Base-by-base conservation (phyloP, 2,888 invertebrate species). In the Drosophila meridionalis region DNA sequence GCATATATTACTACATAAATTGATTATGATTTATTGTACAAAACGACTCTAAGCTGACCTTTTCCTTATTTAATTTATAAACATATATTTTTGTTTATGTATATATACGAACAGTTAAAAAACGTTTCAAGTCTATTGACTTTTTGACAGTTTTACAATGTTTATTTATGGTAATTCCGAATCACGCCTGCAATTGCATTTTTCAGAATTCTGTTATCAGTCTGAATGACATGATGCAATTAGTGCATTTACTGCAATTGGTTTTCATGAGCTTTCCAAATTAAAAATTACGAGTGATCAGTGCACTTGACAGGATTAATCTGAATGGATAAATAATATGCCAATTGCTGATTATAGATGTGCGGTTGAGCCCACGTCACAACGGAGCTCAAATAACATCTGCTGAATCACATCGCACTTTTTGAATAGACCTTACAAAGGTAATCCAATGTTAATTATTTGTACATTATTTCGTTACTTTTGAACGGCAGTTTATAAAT, bases 261-360 rank as follows among this genome's bases (percentile, higher is more conserved):
- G 32, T 20, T 32, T 32, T n/a, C 32, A 32, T 9, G 9, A n/a
- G 48, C 48, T 48, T 30, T 8, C 1, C 30, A 52, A 20, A 20
- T 20, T 20, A 20, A 20, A 52, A 36, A 36, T 42, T 40, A 11
- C n/a, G 42, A 43, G 42, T 12, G 20, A 57, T 30, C 42, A 32
- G 4, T 34, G 38, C n/a, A n/a, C 9, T 62, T 62, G 34, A 26
- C 32, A 43, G 8, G 26, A 43, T 26, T 36, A 43, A 53, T 62
- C 55, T 30, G 30, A 43, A 3, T 28, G 45, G 26, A 30, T 11
- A 58, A 58, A 14, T 7, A 28, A 45, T 20, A 28, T 53, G 43
- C 8, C 43, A 34, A 43, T 43, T 43, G 57, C 52, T 52, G 69
- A 69, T 47, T 34, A 47, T 47, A 28, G 57, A 38, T 58, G 52